Evolutionary conservation across 2,113 vertebrate species (phyloP).

Genomic region (Sylvia atricapilla): DNA sequence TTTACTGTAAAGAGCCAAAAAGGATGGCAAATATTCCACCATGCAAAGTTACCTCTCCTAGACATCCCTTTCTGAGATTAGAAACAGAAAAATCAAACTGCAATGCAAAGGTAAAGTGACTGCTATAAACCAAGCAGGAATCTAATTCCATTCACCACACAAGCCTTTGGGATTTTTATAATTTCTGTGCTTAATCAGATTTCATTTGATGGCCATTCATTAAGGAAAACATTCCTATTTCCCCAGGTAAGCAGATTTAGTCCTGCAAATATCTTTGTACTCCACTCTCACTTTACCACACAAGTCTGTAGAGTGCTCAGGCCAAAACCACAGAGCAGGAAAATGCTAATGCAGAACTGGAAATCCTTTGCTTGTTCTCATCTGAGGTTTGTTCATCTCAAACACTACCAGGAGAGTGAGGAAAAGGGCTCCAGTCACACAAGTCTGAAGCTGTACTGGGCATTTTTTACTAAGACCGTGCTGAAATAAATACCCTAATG

Average conservation of each 20-base stretch:
- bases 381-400: not conserved
- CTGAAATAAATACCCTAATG: not conserved
- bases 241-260: not conserved
- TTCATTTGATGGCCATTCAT: not conserved
- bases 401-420: not conserved
- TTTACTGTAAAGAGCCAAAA: not conserved
- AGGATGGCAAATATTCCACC: not conserved
- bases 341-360: not conserved
- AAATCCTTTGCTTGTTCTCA: not conserved
- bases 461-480: not conserved
- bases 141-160: not conserved
- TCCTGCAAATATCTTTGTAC: not conserved
- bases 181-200: not conserved
- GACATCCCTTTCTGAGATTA: not conserved
- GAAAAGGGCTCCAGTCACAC: not conserved
- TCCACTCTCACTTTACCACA: not conserved
- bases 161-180: not conserved
- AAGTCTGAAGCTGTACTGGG: not conserved
- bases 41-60: not conserved
- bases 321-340: not conserved
- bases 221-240: not conserved
- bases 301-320: not conserved
- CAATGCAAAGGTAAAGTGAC: not conserved
- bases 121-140: not conserved
- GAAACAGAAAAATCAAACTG: not conserved